Conservation (phyloP, 1,140 invertebrate genomes). For the Drosophila littoralis region DNA sequence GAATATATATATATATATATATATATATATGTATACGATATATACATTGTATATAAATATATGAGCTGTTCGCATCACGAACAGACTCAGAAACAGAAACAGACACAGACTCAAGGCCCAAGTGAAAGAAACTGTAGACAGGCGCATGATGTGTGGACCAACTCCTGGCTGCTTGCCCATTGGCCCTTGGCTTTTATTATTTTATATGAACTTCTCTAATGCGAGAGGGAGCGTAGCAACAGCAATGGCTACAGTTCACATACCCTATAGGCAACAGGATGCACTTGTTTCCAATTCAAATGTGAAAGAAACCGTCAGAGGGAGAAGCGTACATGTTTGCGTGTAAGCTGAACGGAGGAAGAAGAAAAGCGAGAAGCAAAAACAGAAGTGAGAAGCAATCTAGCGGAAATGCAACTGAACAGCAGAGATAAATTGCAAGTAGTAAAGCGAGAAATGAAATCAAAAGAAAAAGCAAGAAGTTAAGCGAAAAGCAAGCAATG, state of each 20-base stretch:
- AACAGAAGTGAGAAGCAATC: not conserved
- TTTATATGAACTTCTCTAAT: slow-evolving; percentile 52
- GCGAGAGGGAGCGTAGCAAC: not conserved
- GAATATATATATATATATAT: slow-evolving; percentile 3
- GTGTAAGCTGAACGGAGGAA: not conserved
- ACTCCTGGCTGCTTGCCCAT: slow-evolving; percentile 17
- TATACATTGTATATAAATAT: not conserved
- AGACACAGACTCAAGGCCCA: not conserved
- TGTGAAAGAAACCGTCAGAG: no score
- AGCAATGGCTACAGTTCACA: not conserved
- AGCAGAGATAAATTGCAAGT: not conserved
- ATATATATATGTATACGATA: slow-evolving; percentile 2
- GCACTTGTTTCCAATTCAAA: no score
- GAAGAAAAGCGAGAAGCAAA: not conserved
- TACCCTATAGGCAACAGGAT: not conserved
- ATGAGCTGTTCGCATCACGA: not conserved
- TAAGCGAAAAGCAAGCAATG: slow-evolving; percentile 36
- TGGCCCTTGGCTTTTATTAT: slow-evolving; percentile 53
- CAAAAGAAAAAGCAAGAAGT: not conserved
- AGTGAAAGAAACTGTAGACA: not conserved
- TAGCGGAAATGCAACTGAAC: not conserved
- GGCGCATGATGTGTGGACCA: slow-evolving; percentile 3
- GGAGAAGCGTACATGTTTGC: no score
- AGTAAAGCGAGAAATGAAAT: not conserved
- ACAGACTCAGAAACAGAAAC: not conserved